phyloP scores from a whole-genome alignment of 1,140 invertebrate genomes.

The Gonioctena quinquepunctata region DNA sequence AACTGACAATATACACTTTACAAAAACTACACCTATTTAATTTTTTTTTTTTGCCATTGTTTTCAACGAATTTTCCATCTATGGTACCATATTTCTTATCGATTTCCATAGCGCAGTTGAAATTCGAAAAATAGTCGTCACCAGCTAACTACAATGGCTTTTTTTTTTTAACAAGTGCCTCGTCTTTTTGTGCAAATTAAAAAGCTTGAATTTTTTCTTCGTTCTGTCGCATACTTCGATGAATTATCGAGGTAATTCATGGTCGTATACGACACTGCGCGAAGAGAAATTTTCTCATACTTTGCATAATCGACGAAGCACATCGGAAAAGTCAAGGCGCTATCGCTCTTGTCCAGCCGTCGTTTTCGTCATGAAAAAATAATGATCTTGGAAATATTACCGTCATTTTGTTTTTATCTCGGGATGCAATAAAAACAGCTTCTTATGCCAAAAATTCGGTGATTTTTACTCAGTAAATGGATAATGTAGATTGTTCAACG shows the following conservation, averaged over 20 bases:
- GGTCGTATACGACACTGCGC: neutral
- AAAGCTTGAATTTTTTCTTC: too few relatives aligned
- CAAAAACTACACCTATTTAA: neutral
- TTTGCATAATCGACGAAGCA: neutral
- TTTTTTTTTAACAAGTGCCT: neutral
- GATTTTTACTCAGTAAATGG: neutral
- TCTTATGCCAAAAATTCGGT: neutral
- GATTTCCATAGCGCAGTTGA: too few relatives aligned
- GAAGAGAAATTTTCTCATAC: neutral
- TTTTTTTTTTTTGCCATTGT: neutral
- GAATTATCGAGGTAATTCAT: neutral
- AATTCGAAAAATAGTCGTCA: too few relatives aligned
- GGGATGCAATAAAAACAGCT: neutral
- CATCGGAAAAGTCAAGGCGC: neutral
- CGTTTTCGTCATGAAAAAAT: neutral
- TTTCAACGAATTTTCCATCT: too few relatives aligned
- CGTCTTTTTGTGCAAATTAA: neutral
- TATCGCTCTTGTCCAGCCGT: neutral
- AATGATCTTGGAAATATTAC: neutral
- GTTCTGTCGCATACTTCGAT: neutral
- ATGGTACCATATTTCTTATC: too few relatives aligned
- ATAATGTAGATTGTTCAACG: too few relatives aligned
- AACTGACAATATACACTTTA: neutral
- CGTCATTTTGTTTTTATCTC: neutral
- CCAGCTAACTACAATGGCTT: neutral